phyloP scores from a whole-genome alignment of 2,113 vertebrate species.

The Emberiza fucata region DNA sequence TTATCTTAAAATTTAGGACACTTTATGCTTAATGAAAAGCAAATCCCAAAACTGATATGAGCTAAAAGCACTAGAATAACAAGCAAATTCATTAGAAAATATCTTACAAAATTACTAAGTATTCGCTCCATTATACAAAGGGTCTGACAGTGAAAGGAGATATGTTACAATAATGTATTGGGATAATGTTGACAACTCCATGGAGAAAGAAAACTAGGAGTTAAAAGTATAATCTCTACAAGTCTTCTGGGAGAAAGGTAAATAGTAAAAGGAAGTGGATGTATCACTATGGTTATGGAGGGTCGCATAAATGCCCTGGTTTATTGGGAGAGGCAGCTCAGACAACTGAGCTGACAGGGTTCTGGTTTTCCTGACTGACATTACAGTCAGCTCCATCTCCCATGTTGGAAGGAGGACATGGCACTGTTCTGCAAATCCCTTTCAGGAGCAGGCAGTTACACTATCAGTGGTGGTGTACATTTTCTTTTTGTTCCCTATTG shows the following conservation, averaged over 20 bases:
- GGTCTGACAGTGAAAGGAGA: background rate
- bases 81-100: background rate
- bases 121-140: background rate
- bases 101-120: background rate
- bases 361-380: background rate
- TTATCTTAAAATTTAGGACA: background rate
- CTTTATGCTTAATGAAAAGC: background rate
- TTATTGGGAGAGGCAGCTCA: background rate
- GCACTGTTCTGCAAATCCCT: background rate
- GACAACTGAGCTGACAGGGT: background rate
- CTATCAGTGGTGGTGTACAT: background rate
- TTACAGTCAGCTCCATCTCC: background rate
- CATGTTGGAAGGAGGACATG: background rate
- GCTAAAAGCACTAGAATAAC: background rate
- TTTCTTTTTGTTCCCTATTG: background rate
- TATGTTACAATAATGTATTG: background rate
- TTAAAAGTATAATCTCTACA: background rate
- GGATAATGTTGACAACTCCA: background rate
- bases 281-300: background rate
- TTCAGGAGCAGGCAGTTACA: background rate
- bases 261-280: background rate
- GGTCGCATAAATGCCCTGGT: fast-evolving
- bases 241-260: background rate
- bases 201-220: background rate
- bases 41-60: background rate